Evolutionary conservation across 2,113 vertebrate species (phyloP).

Genomic region (Geococcyx californianus): DNA sequence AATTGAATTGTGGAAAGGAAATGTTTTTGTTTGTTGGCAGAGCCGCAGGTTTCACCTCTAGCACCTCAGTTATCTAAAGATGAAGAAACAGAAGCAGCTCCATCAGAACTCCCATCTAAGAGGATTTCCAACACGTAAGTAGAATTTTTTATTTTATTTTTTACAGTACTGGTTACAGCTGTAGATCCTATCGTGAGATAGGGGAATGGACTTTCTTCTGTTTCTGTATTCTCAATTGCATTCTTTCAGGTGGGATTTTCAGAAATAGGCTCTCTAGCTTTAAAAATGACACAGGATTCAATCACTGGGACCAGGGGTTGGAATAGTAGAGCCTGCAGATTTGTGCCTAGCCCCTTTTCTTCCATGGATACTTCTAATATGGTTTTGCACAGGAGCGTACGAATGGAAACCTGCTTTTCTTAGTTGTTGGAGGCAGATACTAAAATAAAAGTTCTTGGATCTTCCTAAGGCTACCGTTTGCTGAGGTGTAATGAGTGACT

Average conservation of each 20-base stretch:
- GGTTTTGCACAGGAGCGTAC: not conserved
- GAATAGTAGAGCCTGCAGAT: not conserved
- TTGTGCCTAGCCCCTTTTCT: not conserved
- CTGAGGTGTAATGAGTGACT: not conserved
- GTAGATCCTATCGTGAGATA: rapidly evolving
- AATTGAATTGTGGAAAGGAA: not conserved
- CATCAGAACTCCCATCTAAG: not conserved
- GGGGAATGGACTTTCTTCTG: not conserved
- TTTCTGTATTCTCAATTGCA: not conserved
- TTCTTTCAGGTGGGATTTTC: not conserved
- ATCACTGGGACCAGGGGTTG: not conserved
- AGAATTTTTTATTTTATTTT: not conserved
- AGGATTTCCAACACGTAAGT: slow-evolving; percentile 28
- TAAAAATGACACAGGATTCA: rapidly evolving
- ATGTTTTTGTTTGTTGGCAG: slow-evolving; percentile 47
- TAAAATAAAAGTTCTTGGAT: not conserved
- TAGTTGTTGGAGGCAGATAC: not conserved
- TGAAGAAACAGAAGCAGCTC: not conserved
- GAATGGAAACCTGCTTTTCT: not conserved
- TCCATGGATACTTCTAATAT: not conserved
- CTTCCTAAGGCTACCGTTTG: rapidly evolving
- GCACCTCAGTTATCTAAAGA: not conserved
- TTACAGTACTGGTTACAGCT: not conserved
- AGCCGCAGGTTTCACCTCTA: slow-evolving; percentile 55
- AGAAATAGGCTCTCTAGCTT: not conserved